Conservation (phyloP, 2,797 vertebrate species). For the Xenops minutus region DNA sequence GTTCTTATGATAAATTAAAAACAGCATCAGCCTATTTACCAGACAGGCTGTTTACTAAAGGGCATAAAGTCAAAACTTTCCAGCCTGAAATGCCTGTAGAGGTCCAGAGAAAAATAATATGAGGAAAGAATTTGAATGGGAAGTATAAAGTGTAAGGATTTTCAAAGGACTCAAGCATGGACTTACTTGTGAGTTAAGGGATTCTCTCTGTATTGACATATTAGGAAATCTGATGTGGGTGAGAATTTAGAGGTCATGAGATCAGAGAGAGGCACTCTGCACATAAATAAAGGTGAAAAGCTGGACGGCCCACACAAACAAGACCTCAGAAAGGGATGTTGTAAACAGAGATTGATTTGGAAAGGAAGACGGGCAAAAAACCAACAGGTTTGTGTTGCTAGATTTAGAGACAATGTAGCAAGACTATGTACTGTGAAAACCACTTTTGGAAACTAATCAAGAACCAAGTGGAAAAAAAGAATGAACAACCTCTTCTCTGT, state of each 20-base stretch:
- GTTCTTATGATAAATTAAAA: not conserved
- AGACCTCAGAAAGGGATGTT: not conserved
- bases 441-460: not conserved
- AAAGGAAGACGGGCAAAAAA: not conserved
- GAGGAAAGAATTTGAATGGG: not conserved
- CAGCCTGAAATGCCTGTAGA: not conserved
- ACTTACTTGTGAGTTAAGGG: not conserved
- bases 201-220: not conserved
- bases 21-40: not conserved
- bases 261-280: not conserved
- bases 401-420: not conserved
- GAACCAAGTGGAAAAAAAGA: not conserved
- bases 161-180: not conserved
- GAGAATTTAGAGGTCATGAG: not conserved
- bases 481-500: not conserved
- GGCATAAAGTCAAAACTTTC: not conserved
- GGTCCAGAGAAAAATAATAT: not conserved
- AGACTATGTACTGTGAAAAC: not conserved
- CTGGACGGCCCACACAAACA: not conserved
- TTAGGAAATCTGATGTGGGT: not conserved
- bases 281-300: not conserved
- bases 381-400: not conserved
- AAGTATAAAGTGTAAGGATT: not conserved
- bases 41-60: not conserved
- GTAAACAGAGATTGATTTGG: not conserved